Evolutionary conservation across 2,113 vertebrate species (phyloP).

Genomic region (Gymnarchus niloticus): DNA sequence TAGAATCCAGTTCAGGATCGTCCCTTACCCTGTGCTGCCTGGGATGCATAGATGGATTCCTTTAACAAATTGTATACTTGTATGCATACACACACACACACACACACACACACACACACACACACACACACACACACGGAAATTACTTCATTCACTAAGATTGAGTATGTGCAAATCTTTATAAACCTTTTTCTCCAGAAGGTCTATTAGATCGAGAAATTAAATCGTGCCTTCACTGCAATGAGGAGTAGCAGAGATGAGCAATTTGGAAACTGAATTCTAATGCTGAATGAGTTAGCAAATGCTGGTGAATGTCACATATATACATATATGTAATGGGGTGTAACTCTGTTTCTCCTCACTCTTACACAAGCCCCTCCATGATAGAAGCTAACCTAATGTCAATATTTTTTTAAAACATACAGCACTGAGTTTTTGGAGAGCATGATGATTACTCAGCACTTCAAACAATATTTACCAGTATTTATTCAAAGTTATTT

Average conservation of each 20-base stretch:
- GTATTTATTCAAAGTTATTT: background rate
- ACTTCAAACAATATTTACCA: too few relatives aligned
- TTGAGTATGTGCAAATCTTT: background rate
- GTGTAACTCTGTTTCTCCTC: background rate
- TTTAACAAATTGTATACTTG: background rate
- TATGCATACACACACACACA: too few relatives aligned
- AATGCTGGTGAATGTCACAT: constrained; percentile 41
- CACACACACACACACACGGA: background rate
- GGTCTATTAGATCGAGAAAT: constrained; percentile 30
- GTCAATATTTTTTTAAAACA: background rate
- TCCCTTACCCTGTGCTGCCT: background rate
- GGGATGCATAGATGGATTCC: background rate
- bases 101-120: too few relatives aligned
- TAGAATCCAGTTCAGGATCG: too few relatives aligned
- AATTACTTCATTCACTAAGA: background rate
- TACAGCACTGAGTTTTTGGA: background rate
- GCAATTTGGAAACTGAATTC: background rate
- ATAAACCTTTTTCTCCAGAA: constrained; percentile 24
- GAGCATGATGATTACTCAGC: too few relatives aligned
- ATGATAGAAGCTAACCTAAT: background rate
- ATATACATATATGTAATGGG: too few relatives aligned
- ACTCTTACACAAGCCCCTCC: background rate
- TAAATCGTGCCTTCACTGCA: too few relatives aligned
- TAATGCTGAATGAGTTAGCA: constrained; percentile 39
- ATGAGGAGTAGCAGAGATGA: constrained; percentile 27